These are phyloP conservation scores for Artibeus lituratus DNA, from an alignment of 2,797 vertebrate genomes.

Conservation along the genomic window DNA sequence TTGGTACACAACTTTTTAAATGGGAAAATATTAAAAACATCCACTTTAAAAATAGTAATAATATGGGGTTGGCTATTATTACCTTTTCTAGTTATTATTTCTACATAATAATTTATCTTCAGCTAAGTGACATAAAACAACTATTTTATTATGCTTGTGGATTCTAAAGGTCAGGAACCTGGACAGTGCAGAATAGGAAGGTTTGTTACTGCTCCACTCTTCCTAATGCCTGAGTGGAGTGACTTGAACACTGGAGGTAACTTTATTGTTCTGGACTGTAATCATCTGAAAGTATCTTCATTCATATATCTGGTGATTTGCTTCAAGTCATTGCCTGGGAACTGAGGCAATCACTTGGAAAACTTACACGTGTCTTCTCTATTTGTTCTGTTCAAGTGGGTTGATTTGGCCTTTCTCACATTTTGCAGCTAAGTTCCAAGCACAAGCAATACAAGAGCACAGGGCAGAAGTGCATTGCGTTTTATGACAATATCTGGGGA, in stretches of 20 bases:
- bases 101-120: not conserved
- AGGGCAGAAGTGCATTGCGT: not conserved
- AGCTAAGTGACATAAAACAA: not conserved
- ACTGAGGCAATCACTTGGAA: not conserved
- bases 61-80: not conserved
- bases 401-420: not conserved
- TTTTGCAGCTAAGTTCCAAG: not conserved
- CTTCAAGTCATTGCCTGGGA: not conserved
- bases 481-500: not conserved
- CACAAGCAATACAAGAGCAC: not conserved
- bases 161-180: not conserved
- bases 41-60: constrained; percentile 4
- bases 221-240: not conserved
- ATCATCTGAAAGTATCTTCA: constrained; percentile 1
- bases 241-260: not conserved
- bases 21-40: not conserved
- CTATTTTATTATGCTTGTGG: not conserved
- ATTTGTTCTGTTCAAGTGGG: not conserved
- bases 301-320: not conserved
- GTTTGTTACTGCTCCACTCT: not conserved
- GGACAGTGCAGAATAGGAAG: not conserved
- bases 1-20: not conserved
- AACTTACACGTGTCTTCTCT: not conserved
- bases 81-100: not conserved
- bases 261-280: not conserved